Percentiles rank a stretch among this genome's conserved stretches.
These are phyloP conservation scores for Erythrocebus patas DNA, from an alignment of 2,113 vertebrate genomes.

Conservation along the genomic window DNA sequence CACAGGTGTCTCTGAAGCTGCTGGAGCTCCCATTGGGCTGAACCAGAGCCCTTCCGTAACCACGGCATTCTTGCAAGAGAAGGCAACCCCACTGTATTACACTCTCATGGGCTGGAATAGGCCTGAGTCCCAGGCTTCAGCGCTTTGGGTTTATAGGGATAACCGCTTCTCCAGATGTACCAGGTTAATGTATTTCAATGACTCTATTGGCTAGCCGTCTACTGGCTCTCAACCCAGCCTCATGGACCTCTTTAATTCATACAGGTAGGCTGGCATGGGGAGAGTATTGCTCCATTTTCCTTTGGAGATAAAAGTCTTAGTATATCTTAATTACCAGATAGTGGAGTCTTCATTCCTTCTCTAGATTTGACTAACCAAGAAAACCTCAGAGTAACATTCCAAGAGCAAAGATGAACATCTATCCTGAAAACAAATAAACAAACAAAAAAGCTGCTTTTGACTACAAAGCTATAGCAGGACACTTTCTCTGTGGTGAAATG, in stretches of 20 bases:
- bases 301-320: background rate
- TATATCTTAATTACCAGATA: background rate
- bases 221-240: background rate
- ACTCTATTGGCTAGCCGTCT: background rate
- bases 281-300: background rate
- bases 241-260: background rate
- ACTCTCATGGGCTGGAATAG: background rate
- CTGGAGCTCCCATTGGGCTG: background rate
- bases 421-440: background rate
- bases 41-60: background rate
- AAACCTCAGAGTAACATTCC: background rate
- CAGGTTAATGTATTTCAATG: background rate
- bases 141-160: background rate
- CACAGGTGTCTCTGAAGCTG: background rate
- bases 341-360: background rate
- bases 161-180: background rate
- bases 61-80: background rate
- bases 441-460: background rate
- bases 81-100: background rate
- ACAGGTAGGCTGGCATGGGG: background rate
- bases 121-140: background rate
- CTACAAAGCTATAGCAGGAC: background rate
- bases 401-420: background rate
- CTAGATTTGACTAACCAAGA: background rate
- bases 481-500: background rate